Evolutionary conservation across 1,140 invertebrate genomes (phyloP).

Genomic region (Rhopalosiphum maidis): DNA sequence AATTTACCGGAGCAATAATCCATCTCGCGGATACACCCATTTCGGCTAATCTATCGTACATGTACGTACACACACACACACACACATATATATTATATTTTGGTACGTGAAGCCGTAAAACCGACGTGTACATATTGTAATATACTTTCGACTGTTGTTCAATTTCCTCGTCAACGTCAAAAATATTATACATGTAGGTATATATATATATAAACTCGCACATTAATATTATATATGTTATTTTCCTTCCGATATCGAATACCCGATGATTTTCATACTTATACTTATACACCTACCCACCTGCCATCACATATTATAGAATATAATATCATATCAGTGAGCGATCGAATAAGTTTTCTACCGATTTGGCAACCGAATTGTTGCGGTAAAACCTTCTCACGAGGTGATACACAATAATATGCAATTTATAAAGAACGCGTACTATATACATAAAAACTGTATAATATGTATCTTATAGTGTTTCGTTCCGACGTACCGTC

Average conservation of each 20-base stretch:
- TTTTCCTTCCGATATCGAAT: not conserved
- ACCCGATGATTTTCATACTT: not conserved
- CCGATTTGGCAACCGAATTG: constrained; percentile 3
- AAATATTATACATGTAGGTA: not conserved
- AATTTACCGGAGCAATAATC: constrained; percentile 44
- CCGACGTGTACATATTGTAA: not conserved
- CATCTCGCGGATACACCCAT: constrained; percentile 13
- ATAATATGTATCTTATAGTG: not conserved
- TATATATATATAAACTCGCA: not conserved
- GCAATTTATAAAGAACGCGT: not conserved
- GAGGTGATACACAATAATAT: not conserved
- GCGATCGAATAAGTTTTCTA: constrained; percentile 25
- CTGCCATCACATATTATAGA: too few species aligned
- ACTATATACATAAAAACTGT: not conserved
- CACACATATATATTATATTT: not conserved
- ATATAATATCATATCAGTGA: not conserved
- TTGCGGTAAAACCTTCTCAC: not conserved
- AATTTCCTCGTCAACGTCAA: not conserved
- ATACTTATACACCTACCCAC: not conserved
- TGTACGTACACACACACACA: not conserved
- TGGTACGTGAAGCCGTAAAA: not conserved
- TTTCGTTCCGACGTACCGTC: not conserved
- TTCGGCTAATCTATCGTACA: not conserved
- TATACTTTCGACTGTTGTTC: not conserved
- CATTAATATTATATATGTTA: not conserved